Evolutionary conservation across 2,113 vertebrate genomes (phyloP), one percentile per base, ranked within the genome.

Genomic region (Peromyscus californicus): DNA sequence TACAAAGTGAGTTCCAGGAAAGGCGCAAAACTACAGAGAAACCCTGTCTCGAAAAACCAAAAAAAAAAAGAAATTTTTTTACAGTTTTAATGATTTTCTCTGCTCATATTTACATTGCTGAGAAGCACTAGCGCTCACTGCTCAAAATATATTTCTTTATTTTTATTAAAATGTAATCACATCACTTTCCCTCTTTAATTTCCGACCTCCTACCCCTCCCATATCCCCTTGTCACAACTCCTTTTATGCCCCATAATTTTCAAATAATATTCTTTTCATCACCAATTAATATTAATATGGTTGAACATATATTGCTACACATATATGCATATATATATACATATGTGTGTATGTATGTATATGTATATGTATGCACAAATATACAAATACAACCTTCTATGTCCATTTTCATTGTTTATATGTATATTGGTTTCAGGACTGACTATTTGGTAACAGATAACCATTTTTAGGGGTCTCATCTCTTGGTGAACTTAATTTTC

Each of bases 1-100:
- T n/a, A n/a, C n/a, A n/a, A n/a, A n/a, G n/a, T n/a, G n/a, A n/a
- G n/a, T n/a, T n/a, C n/a, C n/a, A n/a, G n/a, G n/a, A n/a, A n/a
- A n/a, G n/a, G n/a, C n/a, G n/a, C n/a, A n/a, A n/a, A n/a, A n/a
- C n/a, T n/a, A n/a, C n/a, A n/a, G n/a, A n/a, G n/a, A n/a, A n/a
- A n/a, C n/a, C n/a, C n/a, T n/a, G n/a, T n/a, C n/a, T n/a, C n/a
- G n/a, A n/a, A n/a, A n/a, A n/a, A n/a, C n/a, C n/a, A n/a, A n/a
- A n/a, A n/a, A n/a, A n/a, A n/a, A n/a, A n/a, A n/a, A 87, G 19
- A 96, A 70, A 85, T 96, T 74, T 74, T 0, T 88, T 95, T 39
- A 54, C 0, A 90, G 39, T 9, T 26, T 95, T 33, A 65, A 16
- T 12, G 36, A 1, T 86, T 84, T 91, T 80, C 86, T 36, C 51